Conservation (phyloP, 2,797 vertebrate species). For the Melanotaenia nigrans region DNA sequence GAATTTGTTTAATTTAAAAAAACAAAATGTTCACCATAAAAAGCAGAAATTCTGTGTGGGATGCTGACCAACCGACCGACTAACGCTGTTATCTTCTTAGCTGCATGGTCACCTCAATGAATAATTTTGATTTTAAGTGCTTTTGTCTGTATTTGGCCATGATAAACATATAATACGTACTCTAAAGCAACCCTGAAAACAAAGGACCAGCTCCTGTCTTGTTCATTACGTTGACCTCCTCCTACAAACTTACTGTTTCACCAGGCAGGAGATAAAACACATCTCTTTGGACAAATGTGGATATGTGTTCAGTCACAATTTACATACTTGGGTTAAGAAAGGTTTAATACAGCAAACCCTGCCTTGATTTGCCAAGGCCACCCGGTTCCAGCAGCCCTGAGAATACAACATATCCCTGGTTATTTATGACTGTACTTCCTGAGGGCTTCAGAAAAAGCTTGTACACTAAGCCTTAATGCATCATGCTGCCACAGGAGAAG, state of each 20-base stretch:
- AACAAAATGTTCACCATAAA: neutral
- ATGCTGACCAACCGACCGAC: too few species aligned
- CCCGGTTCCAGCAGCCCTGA: constrained; percentile 32
- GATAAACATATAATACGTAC: neutral
- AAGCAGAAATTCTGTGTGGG: too few species aligned
- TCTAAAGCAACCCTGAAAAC: constrained; percentile 5
- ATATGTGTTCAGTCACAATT: constrained; percentile 14
- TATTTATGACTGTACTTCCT: constrained; percentile 47
- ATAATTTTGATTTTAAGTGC: neutral
- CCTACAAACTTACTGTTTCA: constrained; percentile 2
- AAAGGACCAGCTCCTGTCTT: neutral
- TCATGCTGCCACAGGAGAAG: constrained; percentile 12
- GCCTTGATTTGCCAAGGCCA: constrained; percentile 26
- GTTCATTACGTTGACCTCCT: constrained; percentile 11
- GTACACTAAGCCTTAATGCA: constrained; percentile 14
- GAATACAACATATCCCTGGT: constrained; percentile 39
- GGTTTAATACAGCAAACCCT: constrained; percentile 11
- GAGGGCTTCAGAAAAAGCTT: constrained; percentile 14
- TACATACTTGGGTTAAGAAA: constrained; percentile 17
- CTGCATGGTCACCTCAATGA: neutral
- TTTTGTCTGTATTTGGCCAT: constrained; percentile 11
- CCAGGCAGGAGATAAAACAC: constrained; percentile 14
- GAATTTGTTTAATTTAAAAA: neutral
- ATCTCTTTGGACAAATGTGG: constrained; percentile 16
- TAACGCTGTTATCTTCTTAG: too few species aligned